phyloP scores from a whole-genome alignment of 2,888 invertebrate genomes.

The Alentia gelatinosa region DNA sequence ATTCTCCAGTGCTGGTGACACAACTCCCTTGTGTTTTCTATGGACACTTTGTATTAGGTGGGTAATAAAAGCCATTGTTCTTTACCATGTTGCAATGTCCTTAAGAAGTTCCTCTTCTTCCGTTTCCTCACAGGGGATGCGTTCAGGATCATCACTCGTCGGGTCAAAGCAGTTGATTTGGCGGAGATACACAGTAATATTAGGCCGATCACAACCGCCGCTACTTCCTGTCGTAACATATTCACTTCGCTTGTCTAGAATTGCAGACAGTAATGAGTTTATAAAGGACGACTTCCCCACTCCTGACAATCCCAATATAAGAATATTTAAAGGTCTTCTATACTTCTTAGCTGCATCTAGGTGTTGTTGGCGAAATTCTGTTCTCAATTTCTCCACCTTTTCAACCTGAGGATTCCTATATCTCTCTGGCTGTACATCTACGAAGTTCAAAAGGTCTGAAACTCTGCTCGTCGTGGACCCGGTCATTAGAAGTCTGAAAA shows the following conservation, averaged over 20 bases:
- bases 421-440: too few relatives aligned
- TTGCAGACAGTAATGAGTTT: neutral
- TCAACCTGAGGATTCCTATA: too few relatives aligned
- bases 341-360: too few relatives aligned
- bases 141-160: neutral
- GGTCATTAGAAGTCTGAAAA: too few relatives aligned
- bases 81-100: neutral
- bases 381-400: too few relatives aligned
- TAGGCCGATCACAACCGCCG: neutral
- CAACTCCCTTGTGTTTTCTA: too few relatives aligned
- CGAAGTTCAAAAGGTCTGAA: too few relatives aligned
- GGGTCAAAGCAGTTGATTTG: neutral
- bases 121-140: neutral
- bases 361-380: too few relatives aligned
- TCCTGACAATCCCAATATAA: neutral
- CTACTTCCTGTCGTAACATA: neutral
- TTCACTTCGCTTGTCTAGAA: neutral
- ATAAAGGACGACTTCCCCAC: neutral
- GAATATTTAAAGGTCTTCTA: neutral
- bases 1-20: too few relatives aligned
- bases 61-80: too few relatives aligned
- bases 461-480: too few relatives aligned
- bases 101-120: neutral
- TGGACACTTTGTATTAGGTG: too few relatives aligned
- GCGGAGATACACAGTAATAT: neutral